Evolutionary conservation across 2,113 vertebrate species (phyloP).

Genomic region (Centropus bengalensis): DNA sequence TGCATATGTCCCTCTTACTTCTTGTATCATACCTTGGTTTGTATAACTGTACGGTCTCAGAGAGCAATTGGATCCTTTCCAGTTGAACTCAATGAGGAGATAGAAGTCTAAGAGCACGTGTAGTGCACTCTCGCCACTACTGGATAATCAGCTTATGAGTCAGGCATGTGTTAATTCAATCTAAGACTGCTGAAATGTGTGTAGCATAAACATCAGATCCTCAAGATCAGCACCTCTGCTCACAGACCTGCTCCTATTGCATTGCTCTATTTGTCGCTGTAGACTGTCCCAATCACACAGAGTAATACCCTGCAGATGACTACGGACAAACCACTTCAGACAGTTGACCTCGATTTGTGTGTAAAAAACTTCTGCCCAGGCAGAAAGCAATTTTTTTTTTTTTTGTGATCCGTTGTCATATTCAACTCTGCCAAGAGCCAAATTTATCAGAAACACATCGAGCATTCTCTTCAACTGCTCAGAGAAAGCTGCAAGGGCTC

Average conservation of each 20-base stretch:
- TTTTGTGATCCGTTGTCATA: background rate
- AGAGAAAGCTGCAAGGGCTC: background rate
- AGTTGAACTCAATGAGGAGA: background rate
- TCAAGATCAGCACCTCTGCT: background rate
- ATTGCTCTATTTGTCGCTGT: background rate
- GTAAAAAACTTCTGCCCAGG: background rate
- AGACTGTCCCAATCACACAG: background rate
- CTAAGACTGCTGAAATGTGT: background rate
- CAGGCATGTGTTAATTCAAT: background rate
- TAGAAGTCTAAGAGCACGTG: background rate
- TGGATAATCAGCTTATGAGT: background rate
- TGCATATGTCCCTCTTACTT: background rate
- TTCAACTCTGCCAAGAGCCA: background rate
- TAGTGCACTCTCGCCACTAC: background rate
- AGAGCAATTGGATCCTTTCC: background rate
- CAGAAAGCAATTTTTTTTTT: background rate
- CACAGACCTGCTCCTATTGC: background rate
- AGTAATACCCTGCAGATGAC: background rate
- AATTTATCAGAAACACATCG: background rate
- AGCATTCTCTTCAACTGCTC: background rate
- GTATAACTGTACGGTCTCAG: background rate
- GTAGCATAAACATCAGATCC: background rate
- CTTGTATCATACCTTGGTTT: background rate
- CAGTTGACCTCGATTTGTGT: background rate
- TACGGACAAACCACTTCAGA: background rate